These are phyloP conservation scores for Oreotrochilus melanogaster DNA, from an alignment of 2,113 vertebrate species.

Conservation along the genomic window DNA sequence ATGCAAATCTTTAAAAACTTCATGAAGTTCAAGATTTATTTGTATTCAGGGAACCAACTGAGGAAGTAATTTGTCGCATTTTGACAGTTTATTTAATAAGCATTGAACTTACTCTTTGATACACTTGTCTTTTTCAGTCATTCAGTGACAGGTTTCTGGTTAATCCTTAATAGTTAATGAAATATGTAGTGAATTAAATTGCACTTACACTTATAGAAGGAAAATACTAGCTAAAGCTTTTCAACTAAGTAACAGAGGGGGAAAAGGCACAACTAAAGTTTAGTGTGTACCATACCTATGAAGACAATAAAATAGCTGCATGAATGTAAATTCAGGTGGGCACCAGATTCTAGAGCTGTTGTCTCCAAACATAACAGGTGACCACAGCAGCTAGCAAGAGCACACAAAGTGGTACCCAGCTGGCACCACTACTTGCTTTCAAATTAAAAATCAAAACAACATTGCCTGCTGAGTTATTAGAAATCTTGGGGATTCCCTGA, in stretches of 20 bases:
- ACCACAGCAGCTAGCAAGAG: fast-evolving
- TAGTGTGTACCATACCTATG: fast-evolving
- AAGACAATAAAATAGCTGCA: background rate
- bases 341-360: background rate
- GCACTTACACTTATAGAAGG: background rate
- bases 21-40: background rate
- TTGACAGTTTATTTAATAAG: background rate
- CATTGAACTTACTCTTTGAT: background rate
- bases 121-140: background rate
- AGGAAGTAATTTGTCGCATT: background rate
- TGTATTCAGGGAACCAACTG: background rate
- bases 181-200: background rate
- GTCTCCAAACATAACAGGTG: background rate
- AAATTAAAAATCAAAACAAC: background rate
- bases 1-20: background rate
- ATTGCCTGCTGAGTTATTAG: background rate
- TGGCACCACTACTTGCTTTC: background rate
- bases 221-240: background rate
- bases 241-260: background rate
- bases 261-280: background rate
- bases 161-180: background rate
- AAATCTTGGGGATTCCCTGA: background rate
- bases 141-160: background rate
- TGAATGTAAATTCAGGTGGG: background rate
- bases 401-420: background rate